Conservation (phyloP, 2,113 vertebrate species). For the Acanthisitta chloris region DNA sequence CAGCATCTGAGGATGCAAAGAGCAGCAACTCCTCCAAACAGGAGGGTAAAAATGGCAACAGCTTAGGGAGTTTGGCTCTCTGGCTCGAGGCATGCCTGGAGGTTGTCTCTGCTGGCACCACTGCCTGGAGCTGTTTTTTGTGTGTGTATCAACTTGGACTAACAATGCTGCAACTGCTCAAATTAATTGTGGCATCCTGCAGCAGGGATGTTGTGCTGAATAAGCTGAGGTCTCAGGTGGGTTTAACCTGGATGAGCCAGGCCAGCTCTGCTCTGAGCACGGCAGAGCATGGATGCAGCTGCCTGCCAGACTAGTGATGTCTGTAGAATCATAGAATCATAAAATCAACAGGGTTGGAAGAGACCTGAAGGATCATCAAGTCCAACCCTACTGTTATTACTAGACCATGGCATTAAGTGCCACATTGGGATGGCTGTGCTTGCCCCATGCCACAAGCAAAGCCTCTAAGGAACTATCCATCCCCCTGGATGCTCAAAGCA, state of each 20-base stretch:
- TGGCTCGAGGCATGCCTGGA: not conserved
- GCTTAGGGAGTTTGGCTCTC: fast-evolving
- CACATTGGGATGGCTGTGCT: no score
- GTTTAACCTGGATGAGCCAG: not conserved
- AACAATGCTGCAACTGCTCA: not conserved
- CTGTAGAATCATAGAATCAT: no score
- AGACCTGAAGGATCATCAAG: no score
- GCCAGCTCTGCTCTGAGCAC: not conserved
- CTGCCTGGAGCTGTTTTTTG: not conserved
- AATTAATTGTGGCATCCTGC: not conserved
- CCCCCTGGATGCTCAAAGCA: not conserved
- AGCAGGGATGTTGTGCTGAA: not conserved
- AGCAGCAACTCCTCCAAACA: not conserved
- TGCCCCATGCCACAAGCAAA: not conserved
- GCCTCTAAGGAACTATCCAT: not conserved
- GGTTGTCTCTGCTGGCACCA: not conserved
- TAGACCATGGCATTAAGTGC: no score
- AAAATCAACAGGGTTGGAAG: no score
- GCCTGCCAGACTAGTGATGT: not conserved
- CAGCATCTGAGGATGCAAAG: not conserved
- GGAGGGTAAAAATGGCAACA: not conserved
- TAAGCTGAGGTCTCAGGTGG: fast-evolving
- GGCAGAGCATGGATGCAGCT: fast-evolving
- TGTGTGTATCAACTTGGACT: not conserved
- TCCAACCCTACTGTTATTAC: no score